Evolutionary conservation across 2,113 vertebrate genomes (phyloP), one percentile per base, ranked within the genome.

Genomic region (Typhlomys cinereus): DNA sequence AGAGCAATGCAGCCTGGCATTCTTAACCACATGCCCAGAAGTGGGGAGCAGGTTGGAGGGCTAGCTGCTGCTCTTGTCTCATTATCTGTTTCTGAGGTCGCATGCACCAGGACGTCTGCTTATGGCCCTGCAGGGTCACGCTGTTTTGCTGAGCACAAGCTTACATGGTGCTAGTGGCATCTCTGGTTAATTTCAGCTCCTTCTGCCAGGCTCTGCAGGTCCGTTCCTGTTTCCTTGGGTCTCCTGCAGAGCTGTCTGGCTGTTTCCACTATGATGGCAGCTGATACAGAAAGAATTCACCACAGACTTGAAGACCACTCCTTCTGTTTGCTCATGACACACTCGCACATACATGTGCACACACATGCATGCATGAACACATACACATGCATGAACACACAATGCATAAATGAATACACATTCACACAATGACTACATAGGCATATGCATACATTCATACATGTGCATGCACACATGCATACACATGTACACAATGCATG

Each of bases 151-250:
- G 80, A 91, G 73, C 90, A 96, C 88, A 18, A 0, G 7, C 57
- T 90, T 67, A 46, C 34, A 90, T 0, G 12, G 80, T 0, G 12
- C 18, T 44, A 74, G n/a, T 2, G 2, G 67, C 62, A 52, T 69
- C 76, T 81, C 66, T 70, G 94, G 95, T 88, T 7, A 91, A 96
- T 94, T 54, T 71, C 29, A n/a, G 67, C 79, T 95, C 89, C 92
- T 92, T 94, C 89, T 81, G 21, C 92, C 61, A 41, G 85, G 74
- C 57, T 73, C 10, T 20, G 23, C 78, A 44, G 64, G 3, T 0
- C 89, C 78, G 20, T 89, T 89, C 78, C 17, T 39, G 70, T 94
- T 61, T 93, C 69, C 20, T 78, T 4, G 59, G 75, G 46, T 78
- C 74, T 66, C 80, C 90, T 34, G 92, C 5, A 14, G 92, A 70